phyloP scores from a whole-genome alignment of 2,113 vertebrate species.

The Conger conger region DNA sequence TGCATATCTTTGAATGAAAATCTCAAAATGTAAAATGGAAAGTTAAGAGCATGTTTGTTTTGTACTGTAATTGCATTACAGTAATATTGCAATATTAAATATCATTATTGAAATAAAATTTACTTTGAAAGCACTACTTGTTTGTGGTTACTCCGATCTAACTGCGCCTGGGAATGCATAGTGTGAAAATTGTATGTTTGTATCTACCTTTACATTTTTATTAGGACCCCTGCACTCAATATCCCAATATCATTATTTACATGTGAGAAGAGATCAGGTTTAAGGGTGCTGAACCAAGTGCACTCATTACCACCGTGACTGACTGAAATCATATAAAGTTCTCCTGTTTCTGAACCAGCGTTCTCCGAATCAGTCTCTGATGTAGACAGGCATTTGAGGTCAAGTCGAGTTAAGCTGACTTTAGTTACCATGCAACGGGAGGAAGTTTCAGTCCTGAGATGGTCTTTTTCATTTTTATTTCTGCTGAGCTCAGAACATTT shows the following conservation, averaged over 20 bases:
- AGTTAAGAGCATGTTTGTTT: not conserved
- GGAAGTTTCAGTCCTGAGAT: not conserved
- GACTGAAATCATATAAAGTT: not conserved
- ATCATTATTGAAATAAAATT: constrained; percentile 16
- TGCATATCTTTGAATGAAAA: not conserved
- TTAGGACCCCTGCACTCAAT: not conserved
- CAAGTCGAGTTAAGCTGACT: not conserved
- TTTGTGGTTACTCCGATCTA: constrained; percentile 1
- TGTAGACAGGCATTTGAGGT: not conserved
- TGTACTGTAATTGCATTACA: not conserved
- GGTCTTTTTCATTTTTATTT: not conserved
- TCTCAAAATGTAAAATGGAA: not conserved
- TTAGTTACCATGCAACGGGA: not conserved
- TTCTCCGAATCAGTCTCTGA: not conserved
- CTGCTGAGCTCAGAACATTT: not conserved
- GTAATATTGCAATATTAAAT: not conserved
- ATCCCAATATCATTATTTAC: not conserved
- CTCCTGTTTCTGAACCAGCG: not conserved
- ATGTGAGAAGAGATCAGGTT: not conserved
- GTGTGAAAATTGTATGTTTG: not conserved
- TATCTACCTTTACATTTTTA: not conserved
- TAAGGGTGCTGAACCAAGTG: not conserved
- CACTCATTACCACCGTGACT: not conserved
- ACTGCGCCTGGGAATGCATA: too few species aligned
- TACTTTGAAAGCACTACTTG: not conserved